Conservation (phyloP, 2,888 invertebrate genomes). For the Nemurella pictetii region DNA sequence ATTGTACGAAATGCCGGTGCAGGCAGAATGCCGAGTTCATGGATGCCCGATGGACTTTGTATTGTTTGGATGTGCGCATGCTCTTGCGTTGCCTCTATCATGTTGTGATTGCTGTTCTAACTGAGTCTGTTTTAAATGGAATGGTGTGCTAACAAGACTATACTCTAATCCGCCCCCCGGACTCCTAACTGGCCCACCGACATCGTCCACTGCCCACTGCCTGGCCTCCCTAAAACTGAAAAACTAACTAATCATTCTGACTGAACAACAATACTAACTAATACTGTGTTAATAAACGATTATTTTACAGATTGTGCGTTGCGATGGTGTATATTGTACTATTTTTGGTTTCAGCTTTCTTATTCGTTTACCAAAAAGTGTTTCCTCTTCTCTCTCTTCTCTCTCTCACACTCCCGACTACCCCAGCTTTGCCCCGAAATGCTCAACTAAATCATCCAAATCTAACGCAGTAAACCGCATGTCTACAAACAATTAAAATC, state of each 20-base stretch:
- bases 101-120: slow-evolving; percentile 18
- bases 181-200: slow-evolving; percentile 8
- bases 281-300: slow-evolving; percentile 35
- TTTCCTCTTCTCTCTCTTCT: slow-evolving; percentile 31
- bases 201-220: slow-evolving; percentile 3
- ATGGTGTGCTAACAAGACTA: slow-evolving; percentile 7
- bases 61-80: slow-evolving; percentile 28
- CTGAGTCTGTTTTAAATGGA: neutral
- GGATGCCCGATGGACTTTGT: slow-evolving; percentile 15
- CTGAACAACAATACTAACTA: slow-evolving; percentile 29
- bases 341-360: slow-evolving; percentile 41
- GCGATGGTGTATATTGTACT: slow-evolving; percentile 37
- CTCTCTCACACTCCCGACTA: slow-evolving; percentile 26
- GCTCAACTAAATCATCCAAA: slow-evolving; percentile 40
- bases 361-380: slow-evolving; percentile 36
- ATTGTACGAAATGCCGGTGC: neutral
- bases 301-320: slow-evolving; percentile 41
- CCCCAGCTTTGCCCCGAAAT: slow-evolving; percentile 27
- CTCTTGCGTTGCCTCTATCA: neutral
- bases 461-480: slow-evolving; percentile 42
- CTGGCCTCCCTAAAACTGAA: slow-evolving; percentile 34
- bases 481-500: slow-evolving; percentile 36
- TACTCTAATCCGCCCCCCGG: neutral
- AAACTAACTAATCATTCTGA: slow-evolving; percentile 32
- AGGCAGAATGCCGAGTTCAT: slow-evolving; percentile 27